Conservation (phyloP, 1,140 invertebrate species). For the Lasioglossum baleicum region DNA sequence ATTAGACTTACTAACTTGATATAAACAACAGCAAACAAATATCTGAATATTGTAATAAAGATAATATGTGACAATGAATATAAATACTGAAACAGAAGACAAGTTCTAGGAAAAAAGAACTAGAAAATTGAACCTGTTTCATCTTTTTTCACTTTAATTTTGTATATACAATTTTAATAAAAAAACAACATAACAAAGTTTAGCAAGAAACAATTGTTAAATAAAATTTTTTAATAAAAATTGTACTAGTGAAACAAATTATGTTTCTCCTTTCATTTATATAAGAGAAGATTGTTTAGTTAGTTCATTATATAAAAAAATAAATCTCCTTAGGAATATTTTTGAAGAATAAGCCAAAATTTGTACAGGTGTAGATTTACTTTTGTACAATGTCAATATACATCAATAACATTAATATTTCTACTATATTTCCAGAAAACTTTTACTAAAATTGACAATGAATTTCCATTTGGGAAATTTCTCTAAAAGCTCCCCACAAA, state of each 20-base stretch:
- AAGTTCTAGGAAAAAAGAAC: neutral
- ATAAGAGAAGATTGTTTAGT: no score
- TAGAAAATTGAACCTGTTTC: conserved; percentile 21
- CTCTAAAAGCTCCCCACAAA: conserved; percentile 4
- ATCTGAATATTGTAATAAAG: conserved; percentile 18
- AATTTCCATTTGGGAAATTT: neutral
- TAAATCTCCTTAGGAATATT: neutral
- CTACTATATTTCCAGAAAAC: neutral
- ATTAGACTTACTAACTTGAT: conserved; percentile 9
- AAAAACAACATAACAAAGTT: conserved; percentile 21
- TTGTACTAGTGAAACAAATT: neutral
- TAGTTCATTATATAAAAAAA: no score
- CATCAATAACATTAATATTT: conserved; percentile 22
- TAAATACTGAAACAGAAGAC: neutral
- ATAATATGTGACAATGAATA: neutral
- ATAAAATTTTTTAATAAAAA: conserved; percentile 20
- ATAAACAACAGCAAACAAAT: conserved; percentile 11
- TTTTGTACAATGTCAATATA: conserved; percentile 38
- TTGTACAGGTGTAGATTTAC: conserved; percentile 17
- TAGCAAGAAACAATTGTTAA: conserved; percentile 12
- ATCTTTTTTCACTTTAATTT: conserved; percentile 14
- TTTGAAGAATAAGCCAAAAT: neutral
- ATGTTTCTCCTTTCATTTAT: neutral
- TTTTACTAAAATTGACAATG: conserved; percentile 28
- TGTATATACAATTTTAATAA: conserved; percentile 38